A percentile compares a stretch with the other conserved stretches of the same genome.
phyloP scores from a whole-genome alignment of 2,797 vertebrate species.

The Gadopsis marmoratus region DNA sequence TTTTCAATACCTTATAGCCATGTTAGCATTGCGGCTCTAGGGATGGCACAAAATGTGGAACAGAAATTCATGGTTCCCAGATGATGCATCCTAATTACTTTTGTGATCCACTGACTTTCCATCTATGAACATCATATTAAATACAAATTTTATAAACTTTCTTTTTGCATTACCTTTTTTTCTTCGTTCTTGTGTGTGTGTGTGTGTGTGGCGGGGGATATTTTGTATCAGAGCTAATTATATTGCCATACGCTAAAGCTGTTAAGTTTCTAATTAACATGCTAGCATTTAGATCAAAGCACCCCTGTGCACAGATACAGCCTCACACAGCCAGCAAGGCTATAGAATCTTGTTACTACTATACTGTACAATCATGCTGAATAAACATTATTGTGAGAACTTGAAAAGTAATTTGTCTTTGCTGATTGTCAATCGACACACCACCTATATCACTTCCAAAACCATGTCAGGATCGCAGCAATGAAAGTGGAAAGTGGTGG shows the following conservation, averaged over 20 bases:
- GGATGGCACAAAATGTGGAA: background rate
- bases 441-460: background rate
- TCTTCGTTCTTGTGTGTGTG: too few species aligned
- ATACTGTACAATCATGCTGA: background rate
- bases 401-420: background rate
- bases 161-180: too few species aligned
- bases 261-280: background rate
- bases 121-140: background rate
- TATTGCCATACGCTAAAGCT: background rate
- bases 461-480: background rate
- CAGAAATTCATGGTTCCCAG: background rate
- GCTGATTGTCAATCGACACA: background rate
- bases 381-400: background rate
- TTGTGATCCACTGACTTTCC: background rate
- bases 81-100: background rate
- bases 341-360: background rate
- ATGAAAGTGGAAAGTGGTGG: background rate
- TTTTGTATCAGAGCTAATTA: too few species aligned
- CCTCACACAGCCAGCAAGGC: background rate
- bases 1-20: background rate
- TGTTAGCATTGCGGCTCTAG: background rate
- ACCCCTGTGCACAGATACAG: too few species aligned
- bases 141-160: too few species aligned
- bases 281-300: background rate
- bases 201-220: too few species aligned